Base-by-base conservation (phyloP, 2,113 vertebrate species). In the Archocentrus centrarchus region DNA sequence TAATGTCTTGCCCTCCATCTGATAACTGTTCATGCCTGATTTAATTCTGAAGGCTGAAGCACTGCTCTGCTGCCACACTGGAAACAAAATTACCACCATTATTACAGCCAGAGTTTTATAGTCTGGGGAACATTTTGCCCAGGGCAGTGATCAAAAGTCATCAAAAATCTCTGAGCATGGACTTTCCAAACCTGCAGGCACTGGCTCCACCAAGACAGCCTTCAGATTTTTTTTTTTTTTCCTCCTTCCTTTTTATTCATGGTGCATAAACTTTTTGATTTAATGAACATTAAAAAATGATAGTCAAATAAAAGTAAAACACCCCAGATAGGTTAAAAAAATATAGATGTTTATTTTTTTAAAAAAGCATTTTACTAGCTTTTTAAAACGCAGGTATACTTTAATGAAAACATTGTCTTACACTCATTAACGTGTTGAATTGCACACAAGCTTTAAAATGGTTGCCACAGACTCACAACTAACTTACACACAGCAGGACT, bases 1-100 rank as follows among this genome's bases (percentile, higher is more conserved):
- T 27, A 30, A 50, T 30, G 8, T 68, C 27, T 50, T 68, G 1
- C 22, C 15, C 64, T 47, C 22, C 1, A 0, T 27, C 41, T 11
- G 14, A 68, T 0, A 47, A 27, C 39, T 68, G 39, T 68, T 68
- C 14, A 1, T 44, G 44, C 20, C 39, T 47, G 13, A 27, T 66
- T 18, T 47, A 47, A 47, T 27, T 68, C 15, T 68, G 24, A 68
- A 68, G 39, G 39, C 7, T 47, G 0, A 68, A 68, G 9, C 3
- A 5, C n/a, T 66, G 13, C n/a, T 66, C 13, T 27, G 1, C 63
- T 66, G 63, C 63, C 7, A 66, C n/a, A 66, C 22, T 68, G 39
- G n/a, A 68, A 37, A 68, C 39, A 22, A 68, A 68, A 27, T 44
- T 47, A 68, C 5, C 39, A 47, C 39, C 22, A 27, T 6, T 39